Base-by-base conservation (phyloP, 1,140 invertebrate genomes). In the Lepidostoma basale region DNA sequence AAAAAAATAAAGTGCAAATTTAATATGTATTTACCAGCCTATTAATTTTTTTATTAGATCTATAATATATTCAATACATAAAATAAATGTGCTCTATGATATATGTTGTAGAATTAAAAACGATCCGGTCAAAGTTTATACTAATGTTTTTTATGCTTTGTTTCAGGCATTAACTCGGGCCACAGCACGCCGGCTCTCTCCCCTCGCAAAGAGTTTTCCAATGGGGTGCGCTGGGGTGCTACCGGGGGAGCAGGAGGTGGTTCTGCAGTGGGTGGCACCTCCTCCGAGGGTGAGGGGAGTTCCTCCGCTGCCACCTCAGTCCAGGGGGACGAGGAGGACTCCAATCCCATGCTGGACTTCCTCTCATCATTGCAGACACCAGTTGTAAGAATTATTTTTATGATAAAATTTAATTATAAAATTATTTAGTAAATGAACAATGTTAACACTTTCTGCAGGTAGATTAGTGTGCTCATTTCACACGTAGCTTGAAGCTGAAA, bases 311-410 rank as follows among this genome's bases (percentile, higher is more conserved):
- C 82, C n/a, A 82, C 81, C 3, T 81, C 89, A 49, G 87, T 89
- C 58, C 89, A 89, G 62, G 88, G 89, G 70, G 88, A 90, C 69
- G 90, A 91, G 67, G 85, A 86, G 69, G 84, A 86, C 65, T 84
- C 84, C 30, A 83, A 88, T 70, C 80, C 85, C 28, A 80, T 90
- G 16, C 84, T 88, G 12, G 89, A 92, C 74, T 80, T 90, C 74
- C 80, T 93, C 54, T 91, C 90, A 20, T 86, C 87, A 52, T 88
- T 92, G 74, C 87, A 90, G 72, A 87, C 88, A 74, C 91, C 92
- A 60, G 87, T 88, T 83, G 89, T 90, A 75, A 76, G 74, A 72
- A 70, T 39, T 42, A 8, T 54, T 3, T 23, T 23, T 1, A 45
- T n/a, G n/a, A n/a, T n/a, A n/a, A n/a, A n/a, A n/a, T n/a, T n/a